Conservation (phyloP, 23 tunicate species). For the Corella eumyota region DNA sequence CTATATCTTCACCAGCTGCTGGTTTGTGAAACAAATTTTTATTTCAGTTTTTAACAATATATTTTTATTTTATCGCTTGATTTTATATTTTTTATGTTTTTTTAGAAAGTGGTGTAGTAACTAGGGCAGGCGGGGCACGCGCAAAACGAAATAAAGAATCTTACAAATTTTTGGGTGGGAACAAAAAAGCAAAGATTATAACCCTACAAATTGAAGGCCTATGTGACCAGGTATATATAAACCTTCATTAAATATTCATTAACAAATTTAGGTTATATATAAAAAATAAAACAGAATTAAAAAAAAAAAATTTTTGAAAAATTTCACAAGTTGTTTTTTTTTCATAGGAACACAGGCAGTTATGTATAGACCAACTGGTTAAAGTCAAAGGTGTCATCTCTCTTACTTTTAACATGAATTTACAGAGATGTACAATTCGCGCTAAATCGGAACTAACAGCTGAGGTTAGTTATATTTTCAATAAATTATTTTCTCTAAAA, state of each 20-base stretch:
- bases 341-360: slow-evolving; percentile 68
- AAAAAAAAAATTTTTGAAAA: no score
- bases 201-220: slow-evolving; percentile 65
- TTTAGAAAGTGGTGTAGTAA: slow-evolving; percentile 25
- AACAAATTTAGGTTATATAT: no score
- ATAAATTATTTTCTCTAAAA: not conserved
- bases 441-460: slow-evolving; percentile 68
- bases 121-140: slow-evolving; percentile 55
- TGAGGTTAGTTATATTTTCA: slow-evolving; percentile 35
- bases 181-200: slow-evolving; percentile 86
- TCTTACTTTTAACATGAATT: slow-evolving; percentile 76
- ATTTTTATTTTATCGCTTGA: no score
- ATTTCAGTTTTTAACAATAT: not conserved
- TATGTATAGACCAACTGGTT: slow-evolving; percentile 61
- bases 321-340: no score
- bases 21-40: not conserved
- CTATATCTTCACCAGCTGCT: slow-evolving; percentile 26
- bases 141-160: slow-evolving; percentile 18
- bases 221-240: slow-evolving; percentile 26
- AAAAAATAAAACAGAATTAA: no score
- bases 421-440: slow-evolving; percentile 59
- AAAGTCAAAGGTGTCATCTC: slow-evolving; percentile 94
- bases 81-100: not conserved
- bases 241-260: not conserved
- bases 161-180: slow-evolving; percentile 69